Base-by-base conservation (phyloP, 1,140 invertebrate genomes). In the Saccostrea echinata region DNA sequence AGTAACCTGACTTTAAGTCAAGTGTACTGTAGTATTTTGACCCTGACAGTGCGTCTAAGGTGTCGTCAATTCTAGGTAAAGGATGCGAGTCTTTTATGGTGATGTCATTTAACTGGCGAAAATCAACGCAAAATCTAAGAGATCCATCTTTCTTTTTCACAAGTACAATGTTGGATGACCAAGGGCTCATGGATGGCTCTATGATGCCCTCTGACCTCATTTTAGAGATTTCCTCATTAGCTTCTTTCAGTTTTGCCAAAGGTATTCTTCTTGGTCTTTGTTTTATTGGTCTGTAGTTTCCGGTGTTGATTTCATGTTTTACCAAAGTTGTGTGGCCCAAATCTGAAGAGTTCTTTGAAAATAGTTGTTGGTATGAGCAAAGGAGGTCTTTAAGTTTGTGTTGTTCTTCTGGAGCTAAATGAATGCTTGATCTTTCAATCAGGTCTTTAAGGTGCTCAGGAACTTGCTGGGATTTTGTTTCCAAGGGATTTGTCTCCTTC, bases 1-100 rank as follows among this genome's bases (percentile, higher is more conserved):
- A 93, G 84, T 90, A 93, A 3, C 90, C 93, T 53, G 57, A 71
- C 12, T 68, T 52, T 11, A 80, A n/a, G n/a, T 86, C 81, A 12
- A 86, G 35, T 8, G 35, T 51, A 57, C 61, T 86, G 33, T 71
- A 81, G n/a, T 84, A 61, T 21, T 53, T 33, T n/a, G 52, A 30
- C 27, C 83, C 27, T 55, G 53, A 12, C 4, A 84, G 30, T 53
- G 55, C 55, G 30, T 85, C 81, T 24, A 89, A 51, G 30, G 52
- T 43, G 18, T 84, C 64, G 33, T 86, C 85, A 55, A 87, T 87
- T 35, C 43, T 12, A 30, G 88, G 85, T 57, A 89, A 61, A 11
- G 86, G 86, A 80, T 88, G 64, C 3, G 82, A 27, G 33, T 84
- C 4, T 52, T 84, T 84, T 16, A 61, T 64, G 43, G 83, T 87